A percentile compares a stretch with the other conserved stretches of the same genome.
These are phyloP conservation scores for Acanthurus tractus DNA, from an alignment of 2,797 vertebrate genomes.

Conservation along the genomic window DNA sequence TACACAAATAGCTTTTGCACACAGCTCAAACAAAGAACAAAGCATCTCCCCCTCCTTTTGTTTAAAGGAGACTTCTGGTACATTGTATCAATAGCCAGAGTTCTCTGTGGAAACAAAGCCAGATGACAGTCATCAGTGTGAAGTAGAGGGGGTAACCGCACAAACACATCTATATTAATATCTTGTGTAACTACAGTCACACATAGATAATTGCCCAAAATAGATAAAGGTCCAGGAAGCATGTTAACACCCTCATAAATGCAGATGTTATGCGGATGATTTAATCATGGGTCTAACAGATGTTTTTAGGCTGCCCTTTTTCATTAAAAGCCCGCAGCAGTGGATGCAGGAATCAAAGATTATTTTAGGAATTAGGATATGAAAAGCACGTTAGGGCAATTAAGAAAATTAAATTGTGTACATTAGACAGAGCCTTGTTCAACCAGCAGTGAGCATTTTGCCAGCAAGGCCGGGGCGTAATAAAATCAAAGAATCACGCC, in stretches of 20 bases:
- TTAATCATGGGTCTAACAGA: slow-evolving; percentile 86
- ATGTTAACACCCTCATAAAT: slow-evolving; percentile 86
- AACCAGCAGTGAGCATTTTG: slow-evolving; percentile 89
- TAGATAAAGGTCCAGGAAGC: slow-evolving; percentile 76
- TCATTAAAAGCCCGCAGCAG: slow-evolving; percentile 90
- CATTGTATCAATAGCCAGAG: slow-evolving; percentile 67
- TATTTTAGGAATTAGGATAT: slow-evolving; percentile 95
- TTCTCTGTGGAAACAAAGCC: slow-evolving; percentile 67
- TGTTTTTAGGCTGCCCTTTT: slow-evolving; percentile 89
- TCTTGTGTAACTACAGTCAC: slow-evolving; percentile 70
- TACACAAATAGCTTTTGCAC: slow-evolving; percentile 67
- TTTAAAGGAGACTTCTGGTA: slow-evolving; percentile 66
- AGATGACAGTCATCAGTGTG: slow-evolving; percentile 64
- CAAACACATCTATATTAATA: slow-evolving; percentile 80
- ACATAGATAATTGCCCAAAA: slow-evolving; percentile 81
- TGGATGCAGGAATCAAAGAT: slow-evolving; percentile 91
- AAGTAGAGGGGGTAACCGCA: slow-evolving; percentile 52
- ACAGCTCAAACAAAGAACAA: slow-evolving; percentile 68
- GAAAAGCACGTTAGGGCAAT: slow-evolving; percentile 96
- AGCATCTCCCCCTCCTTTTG: slow-evolving; percentile 59
- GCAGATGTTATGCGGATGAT: slow-evolving; percentile 90
- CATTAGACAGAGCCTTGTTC: slow-evolving; percentile 91
- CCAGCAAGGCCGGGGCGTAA: slow-evolving; percentile 89
- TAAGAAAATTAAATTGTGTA: slow-evolving; percentile 98
- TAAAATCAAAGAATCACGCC: slow-evolving; percentile 96